phyloP scores from a whole-genome alignment of 2,113 vertebrate species.

The Periophthalmodon schlosseri region DNA sequence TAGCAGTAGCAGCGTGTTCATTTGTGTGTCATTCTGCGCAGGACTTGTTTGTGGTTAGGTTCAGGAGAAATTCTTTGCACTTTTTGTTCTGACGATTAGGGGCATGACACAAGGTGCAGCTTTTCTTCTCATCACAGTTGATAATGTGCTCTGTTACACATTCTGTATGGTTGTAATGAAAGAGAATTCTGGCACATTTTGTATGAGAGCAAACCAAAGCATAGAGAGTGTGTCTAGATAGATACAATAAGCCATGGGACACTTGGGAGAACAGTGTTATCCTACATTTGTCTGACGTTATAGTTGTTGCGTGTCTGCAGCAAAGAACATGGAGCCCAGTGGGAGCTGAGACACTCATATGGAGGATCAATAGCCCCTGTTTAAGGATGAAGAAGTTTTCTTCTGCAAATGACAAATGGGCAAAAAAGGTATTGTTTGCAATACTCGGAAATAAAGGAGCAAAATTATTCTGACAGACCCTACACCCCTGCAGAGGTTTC shows the following conservation, averaged over 20 bases:
- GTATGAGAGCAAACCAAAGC: not conserved
- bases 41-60: slow-evolving; percentile 28
- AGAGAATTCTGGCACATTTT: not conserved
- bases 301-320: not conserved
- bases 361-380: not conserved
- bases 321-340: not conserved
- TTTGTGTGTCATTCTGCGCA: slow-evolving; percentile 43
- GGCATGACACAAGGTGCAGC: slow-evolving; percentile 19
- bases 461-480: no score
- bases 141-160: slow-evolving; percentile 18
- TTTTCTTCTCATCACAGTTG: slow-evolving; percentile 16
- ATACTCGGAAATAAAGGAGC: no score
- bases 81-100: slow-evolving; percentile 17
- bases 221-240: not conserved
- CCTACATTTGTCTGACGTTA: not conserved
- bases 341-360: not conserved
- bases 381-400: not conserved
- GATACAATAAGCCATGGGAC: not conserved
- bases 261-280: not conserved
- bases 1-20: slow-evolving; percentile 53
- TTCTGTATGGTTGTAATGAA: not conserved
- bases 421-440: no score
- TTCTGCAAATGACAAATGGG: not conserved
- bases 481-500: not conserved
- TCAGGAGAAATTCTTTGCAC: slow-evolving; percentile 16